Base-by-base conservation (phyloP, 2,797 vertebrate species). In the Ptychobarbus kaznakovi region DNA sequence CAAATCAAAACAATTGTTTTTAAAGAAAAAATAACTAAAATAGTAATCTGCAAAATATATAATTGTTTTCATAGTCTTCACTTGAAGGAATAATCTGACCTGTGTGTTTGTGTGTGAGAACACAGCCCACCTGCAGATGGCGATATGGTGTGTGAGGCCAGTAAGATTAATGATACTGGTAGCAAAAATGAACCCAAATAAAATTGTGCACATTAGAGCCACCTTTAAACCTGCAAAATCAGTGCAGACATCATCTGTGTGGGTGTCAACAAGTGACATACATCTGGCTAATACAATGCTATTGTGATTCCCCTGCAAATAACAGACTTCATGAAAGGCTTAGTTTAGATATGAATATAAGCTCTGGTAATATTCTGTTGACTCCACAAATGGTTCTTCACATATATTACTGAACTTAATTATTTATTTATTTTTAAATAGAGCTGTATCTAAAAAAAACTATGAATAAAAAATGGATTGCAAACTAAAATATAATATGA, bases 91-190 rank as follows among this genome's bases (percentile, higher is more conserved):
- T 28, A 18, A 46, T 73, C 13, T 28, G 70, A 28, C 42, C n/a
- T 1, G 6, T 16, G 42, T 46, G 15, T 73, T 1, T 49, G 25
- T 9, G 4, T 35, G 46, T 12, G 28, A 74, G 46, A 35, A 53
- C 72, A 35, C 16, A 35, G 18, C 16, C 72, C 46, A 35, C 16
- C 46, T 75, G 72, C 46, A 75, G 46, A 75, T 51, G 72, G 72
- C 28, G 16, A 35, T 75, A 51, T 51, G 9, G 10, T 53, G 46
- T 20, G 72, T 75, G 72, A 51, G 18, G 72, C 16, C 15, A 51
- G 1, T 74, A 32, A 49, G 4, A 32, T 74, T 49, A 25, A 28
- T 49, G 22, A 58, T 16, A 25, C n/a, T 13, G 58, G 6, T 25
- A 10, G 4, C 44, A 32, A 74, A 42, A 74, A 51, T 51, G 8